Evolutionary conservation across 2,888 invertebrate species (phyloP), one percentile per base, ranked within the genome.

Genomic region (Lucinisca nassula): DNA sequence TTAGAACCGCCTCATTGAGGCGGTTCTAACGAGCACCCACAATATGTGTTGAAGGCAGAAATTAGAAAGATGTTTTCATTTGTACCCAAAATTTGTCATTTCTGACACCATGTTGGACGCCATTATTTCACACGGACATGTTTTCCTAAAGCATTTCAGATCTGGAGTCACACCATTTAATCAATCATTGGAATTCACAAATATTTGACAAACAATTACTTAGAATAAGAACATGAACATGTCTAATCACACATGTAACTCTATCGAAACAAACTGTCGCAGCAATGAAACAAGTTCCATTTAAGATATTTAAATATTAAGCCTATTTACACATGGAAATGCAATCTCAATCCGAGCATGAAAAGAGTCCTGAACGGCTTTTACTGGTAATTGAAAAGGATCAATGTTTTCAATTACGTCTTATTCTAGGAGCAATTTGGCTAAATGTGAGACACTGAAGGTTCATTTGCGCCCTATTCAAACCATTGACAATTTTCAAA

Each of bases 351-450:
- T 35, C 67, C 35, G 67, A 10, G 67, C 67, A 35, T 67, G 67
- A 67, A 67, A n/a, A 35, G 35, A 12, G 32, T 35, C 67, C 35
- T 21, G 21, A 17, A 32, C 6, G 67, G 67, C 67, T 67, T 67
- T 67, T 67, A 67, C 32, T 32, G 4, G 67, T 67, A 67, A 67
- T 67, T 67, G 67, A 67, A 67, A 67, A 67, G 67, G 67, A 67
- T 67, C 67, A 67, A 67, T 67, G 67, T 21, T 67, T 67, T 67
- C 67, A 67, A 67, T 67, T 67, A 67, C 67, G 67, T 67, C 67
- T 35, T 24, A 67, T 67, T 67, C 67, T 67, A 30, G n/a, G 4
- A 21, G 67, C 35, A 67, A 67, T 67, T 67, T 67, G 67, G 21
- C 67, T 67, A 67, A 67, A 67, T 67, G 67, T 21, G 35, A 0